Evolutionary conservation across 2,797 vertebrate species (phyloP).

Genomic region (Prionace glauca): DNA sequence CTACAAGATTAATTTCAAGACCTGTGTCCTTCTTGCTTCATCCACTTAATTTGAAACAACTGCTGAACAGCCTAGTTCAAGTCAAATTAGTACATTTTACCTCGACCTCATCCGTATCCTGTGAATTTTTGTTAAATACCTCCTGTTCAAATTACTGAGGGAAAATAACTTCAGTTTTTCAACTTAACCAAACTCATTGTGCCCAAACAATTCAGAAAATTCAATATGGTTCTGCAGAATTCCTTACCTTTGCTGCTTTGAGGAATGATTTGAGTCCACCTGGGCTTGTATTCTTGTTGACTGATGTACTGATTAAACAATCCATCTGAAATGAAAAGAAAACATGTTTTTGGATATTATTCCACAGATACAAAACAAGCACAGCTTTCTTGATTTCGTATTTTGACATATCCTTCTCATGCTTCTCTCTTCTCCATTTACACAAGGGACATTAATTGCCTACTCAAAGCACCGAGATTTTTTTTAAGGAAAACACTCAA

Average conservation of each 20-base stretch:
- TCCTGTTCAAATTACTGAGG: background rate
- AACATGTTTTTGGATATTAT: background rate
- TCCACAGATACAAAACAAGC: background rate
- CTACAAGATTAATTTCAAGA: background rate
- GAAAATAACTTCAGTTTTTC: background rate
- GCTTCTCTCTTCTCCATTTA: background rate
- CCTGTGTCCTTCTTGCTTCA: background rate
- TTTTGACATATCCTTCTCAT: background rate
- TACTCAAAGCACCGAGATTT: background rate
- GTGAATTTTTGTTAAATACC: background rate
- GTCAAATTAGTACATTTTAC: background rate
- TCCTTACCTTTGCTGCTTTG: slow-evolving; percentile 91
- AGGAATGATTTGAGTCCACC: slow-evolving; percentile 97
- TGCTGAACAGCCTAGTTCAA: background rate
- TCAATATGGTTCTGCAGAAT: background rate
- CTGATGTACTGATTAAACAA: slow-evolving; percentile 99
- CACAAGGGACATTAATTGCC: background rate
- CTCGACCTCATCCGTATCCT: background rate
- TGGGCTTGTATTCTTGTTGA: slow-evolving; percentile 97
- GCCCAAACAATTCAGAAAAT: background rate
- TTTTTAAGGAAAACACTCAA: background rate
- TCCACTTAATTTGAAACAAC: background rate
- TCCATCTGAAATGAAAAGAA: slow-evolving; percentile 68
- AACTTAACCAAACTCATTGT: background rate
- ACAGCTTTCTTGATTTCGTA: background rate